Evolutionary conservation across 2,888 invertebrate genomes (phyloP), one percentile per base, ranked within the genome.

Genomic region (Trilocha varians): DNA sequence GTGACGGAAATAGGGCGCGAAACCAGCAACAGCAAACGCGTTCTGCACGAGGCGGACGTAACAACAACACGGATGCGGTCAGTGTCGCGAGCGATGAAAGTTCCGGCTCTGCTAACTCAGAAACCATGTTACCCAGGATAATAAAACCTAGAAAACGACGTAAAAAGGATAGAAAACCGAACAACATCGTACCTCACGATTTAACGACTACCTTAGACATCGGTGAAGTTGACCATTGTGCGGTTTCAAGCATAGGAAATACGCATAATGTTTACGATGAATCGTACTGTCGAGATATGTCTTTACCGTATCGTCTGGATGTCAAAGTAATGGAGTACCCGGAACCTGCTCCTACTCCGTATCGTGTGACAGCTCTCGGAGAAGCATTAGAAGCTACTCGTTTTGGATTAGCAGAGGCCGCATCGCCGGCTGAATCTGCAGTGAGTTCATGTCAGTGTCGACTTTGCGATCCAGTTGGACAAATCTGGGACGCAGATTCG

Each of bases 61-160:
- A 74, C 66, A 84, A 87, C 56, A 89, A 87, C 68, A 88, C 89
- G 70, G 92, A 92, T 74, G 88, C 91, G 57, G 83, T 91, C 62
- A 91, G 91, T 78, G 90, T 92, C 56, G 89, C 91, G 46, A 93
- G 92, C 76, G 93, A 93, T 72, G 93, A 93, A 79, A 92, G 92
- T 78, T 91, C 91, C 55, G 90, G 90, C 44, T 87, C 86, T 36
- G 80, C 78, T 36, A 85, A 87, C 60, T 86, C 91, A 8, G 94
- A 93, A 66, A 92, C 91, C 51, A 93, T 93, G 78, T 80, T 95
- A 64, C 95, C 95, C 50, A 88, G 96, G 56, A 95, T 96, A 50
- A 95, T 96, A 61, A 96, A 96, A 73, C 95, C 95, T 5, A 87
- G 96, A 39, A 96, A 96, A 70, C 89, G 96, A 40, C 90, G 95